A percentile compares a stretch with the other conserved stretches of the same genome.
These are phyloP conservation scores for Microchirus variegatus DNA, from an alignment of 2,797 vertebrate genomes.

Conservation along the genomic window DNA sequence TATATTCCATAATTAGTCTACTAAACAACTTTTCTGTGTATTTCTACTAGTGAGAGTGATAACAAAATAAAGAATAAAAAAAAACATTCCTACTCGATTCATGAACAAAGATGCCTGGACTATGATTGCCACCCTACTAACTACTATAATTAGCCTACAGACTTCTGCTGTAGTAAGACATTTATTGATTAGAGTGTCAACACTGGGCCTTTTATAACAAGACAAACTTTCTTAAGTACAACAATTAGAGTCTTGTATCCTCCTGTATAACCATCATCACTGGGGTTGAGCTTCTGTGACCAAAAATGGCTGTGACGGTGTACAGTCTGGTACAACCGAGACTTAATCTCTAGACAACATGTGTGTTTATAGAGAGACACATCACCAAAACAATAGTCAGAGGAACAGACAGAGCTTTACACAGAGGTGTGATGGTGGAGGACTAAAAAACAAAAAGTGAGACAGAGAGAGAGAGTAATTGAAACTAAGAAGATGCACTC, in stretches of 20 bases:
- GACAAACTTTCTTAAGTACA: not conserved
- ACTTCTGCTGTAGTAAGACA: constrained; percentile 1
- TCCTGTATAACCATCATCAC: constrained; percentile 22
- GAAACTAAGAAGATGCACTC: constrained; percentile 35
- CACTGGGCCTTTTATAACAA: constrained; percentile 22
- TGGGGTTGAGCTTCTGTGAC: constrained; percentile 6
- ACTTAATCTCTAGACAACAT: constrained; percentile 1
- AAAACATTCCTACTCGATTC: no score
- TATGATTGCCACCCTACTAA: no score
- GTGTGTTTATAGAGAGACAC: not conserved
- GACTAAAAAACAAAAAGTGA: constrained; percentile 16
- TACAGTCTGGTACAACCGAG: constrained; percentile 1
- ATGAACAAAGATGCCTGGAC: not conserved
- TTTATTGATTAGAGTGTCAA: not conserved
- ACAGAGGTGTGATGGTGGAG: not conserved
- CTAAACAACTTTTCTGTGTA: no score
- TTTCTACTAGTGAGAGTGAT: no score
- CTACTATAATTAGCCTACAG: not conserved
- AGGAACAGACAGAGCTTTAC: not conserved
- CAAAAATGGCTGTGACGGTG: constrained; percentile 16
- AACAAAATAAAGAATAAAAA: no score
- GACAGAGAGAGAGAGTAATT: constrained; percentile 6
- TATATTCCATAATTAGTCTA: no score
- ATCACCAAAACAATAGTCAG: not conserved
- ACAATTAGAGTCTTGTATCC: constrained; percentile 19